These are phyloP conservation scores for Terrapene triunguis DNA, from an alignment of 2,113 vertebrate genomes.

Conservation along the genomic window DNA sequence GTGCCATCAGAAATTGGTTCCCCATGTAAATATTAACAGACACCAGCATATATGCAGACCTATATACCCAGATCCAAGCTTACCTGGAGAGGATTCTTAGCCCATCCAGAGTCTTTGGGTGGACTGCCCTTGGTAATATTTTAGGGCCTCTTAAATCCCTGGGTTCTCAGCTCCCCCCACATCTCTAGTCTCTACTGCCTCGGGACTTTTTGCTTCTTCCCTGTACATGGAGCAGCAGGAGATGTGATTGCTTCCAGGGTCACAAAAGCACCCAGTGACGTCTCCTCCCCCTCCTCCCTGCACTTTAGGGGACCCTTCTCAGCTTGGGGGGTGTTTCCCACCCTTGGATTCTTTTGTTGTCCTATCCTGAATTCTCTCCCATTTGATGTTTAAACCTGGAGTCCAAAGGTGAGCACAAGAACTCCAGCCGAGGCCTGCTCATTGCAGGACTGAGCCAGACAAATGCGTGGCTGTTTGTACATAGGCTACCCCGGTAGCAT, in stretches of 20 bases:
- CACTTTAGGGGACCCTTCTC: neutral
- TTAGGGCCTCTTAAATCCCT: neutral
- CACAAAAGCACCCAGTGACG: neutral
- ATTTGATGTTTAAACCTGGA: neutral
- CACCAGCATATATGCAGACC: neutral
- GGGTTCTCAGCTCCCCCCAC: neutral
- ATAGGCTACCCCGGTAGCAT: neutral
- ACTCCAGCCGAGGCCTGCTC: neutral
- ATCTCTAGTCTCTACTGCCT: neutral
- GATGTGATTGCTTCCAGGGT: neutral
- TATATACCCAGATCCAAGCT: neutral
- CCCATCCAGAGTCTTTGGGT: neutral
- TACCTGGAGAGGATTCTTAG: neutral
- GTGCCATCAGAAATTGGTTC: slow-evolving; percentile 52
- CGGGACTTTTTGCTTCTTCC: neutral
- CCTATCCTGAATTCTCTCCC: too few species aligned
- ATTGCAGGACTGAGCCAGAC: neutral
- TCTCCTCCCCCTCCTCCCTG: neutral
- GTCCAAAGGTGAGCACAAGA: neutral
- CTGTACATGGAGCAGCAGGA: neutral
- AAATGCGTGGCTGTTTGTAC: neutral
- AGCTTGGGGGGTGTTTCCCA: neutral
- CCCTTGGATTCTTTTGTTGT: neutral
- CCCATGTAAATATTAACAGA: neutral
- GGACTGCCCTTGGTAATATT: too few species aligned